phyloP scores from a whole-genome alignment of 2,113 vertebrate species.

The Nothoprocta perdicaria region DNA sequence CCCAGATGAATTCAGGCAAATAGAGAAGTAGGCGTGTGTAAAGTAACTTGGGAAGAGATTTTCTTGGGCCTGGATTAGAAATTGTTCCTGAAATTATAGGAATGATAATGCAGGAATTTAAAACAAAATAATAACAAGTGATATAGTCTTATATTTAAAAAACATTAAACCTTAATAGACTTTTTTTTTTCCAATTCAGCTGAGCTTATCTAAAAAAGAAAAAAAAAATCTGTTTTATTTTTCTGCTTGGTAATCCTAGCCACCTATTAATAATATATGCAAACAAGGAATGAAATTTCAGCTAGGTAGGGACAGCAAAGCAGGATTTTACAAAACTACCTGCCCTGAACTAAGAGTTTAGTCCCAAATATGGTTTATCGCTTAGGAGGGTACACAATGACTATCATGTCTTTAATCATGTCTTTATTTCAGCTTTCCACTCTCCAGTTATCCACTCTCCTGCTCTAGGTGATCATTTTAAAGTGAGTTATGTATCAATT shows the following conservation, averaged over 20 bases:
- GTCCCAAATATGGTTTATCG: background rate
- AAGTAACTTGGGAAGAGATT: conserved; percentile 89
- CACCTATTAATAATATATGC: background rate
- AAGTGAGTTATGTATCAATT: too few species aligned
- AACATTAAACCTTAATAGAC: too few species aligned
- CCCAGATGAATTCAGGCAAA: conserved; percentile 92
- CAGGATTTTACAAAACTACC: background rate
- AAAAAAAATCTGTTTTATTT: too few species aligned
- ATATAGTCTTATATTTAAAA: too few species aligned
- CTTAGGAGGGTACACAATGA: background rate
- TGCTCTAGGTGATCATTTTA: background rate
- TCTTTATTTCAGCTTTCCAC: background rate
- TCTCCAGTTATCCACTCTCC: background rate
- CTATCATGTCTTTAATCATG: background rate
- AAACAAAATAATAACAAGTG: background rate
- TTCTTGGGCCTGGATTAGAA: conserved; percentile 89
- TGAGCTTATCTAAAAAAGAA: too few species aligned
- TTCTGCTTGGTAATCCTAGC: background rate
- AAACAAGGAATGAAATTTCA: background rate
- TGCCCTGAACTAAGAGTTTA: background rate
- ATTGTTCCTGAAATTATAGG: conserved; percentile 87
- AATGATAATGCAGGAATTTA: background rate
- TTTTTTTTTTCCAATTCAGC: too few species aligned
- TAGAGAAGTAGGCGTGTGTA: conserved; percentile 90
- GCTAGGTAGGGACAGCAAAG: too few species aligned